These are phyloP conservation scores for Melolontha melolontha DNA, from an alignment of 2,888 invertebrate genomes.

Conservation along the genomic window DNA sequence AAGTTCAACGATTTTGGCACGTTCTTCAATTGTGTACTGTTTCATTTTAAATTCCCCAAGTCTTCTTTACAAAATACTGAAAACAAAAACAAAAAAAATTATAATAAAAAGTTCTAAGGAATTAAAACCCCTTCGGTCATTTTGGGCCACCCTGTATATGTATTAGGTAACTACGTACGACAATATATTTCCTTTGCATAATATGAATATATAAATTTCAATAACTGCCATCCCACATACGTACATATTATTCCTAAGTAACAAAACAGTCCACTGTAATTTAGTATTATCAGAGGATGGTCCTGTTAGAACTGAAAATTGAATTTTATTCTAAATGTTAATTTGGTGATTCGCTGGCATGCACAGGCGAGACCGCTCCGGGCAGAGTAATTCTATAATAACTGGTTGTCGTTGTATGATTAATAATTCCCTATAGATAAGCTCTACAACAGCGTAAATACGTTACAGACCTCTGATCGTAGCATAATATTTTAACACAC, in stretches of 20 bases:
- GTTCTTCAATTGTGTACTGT: too few species aligned
- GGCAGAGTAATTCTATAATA: constrained; percentile 33
- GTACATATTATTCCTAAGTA: neutral
- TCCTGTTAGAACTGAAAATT: constrained; percentile 19
- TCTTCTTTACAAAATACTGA: too few species aligned
- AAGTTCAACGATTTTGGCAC: too few species aligned
- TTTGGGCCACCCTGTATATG: too few species aligned
- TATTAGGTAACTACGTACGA: too few species aligned
- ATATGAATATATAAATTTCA: too few species aligned
- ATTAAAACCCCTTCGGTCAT: too few species aligned
- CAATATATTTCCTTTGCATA: too few species aligned
- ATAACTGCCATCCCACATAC: too few species aligned
- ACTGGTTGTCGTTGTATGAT: constrained; percentile 33
- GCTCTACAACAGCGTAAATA: constrained; percentile 18
- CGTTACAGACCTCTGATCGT: constrained; percentile 7
- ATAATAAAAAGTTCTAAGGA: too few species aligned
- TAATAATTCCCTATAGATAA: constrained; percentile 33
- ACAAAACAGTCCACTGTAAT: constrained; percentile 19
- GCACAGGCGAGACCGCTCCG: constrained; percentile 4
- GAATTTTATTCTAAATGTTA: constrained; percentile 37
- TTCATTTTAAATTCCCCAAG: too few species aligned
- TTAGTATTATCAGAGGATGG: constrained; percentile 6
- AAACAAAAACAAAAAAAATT: too few species aligned
- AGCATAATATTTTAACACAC: neutral
- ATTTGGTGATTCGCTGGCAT: constrained; percentile 19